phyloP scores from a whole-genome alignment of 1,140 invertebrate species.

The Wasmannia auropunctata region DNA sequence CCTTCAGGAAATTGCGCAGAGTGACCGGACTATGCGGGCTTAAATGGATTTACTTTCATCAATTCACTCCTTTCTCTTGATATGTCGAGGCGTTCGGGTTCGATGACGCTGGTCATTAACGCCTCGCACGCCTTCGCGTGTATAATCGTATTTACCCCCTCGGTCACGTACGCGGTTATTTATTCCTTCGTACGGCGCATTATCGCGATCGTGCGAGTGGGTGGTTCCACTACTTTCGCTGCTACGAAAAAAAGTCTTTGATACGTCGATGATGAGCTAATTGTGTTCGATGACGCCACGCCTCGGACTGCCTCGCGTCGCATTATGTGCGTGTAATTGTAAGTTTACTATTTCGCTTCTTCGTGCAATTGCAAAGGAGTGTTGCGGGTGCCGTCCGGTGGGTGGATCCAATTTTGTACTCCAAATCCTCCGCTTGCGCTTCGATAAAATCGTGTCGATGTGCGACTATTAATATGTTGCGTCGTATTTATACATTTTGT shows the following conservation, averaged over 20 bases:
- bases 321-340: constrained; percentile 16
- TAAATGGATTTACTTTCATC: constrained; percentile 1
- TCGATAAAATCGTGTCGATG: background rate
- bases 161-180: constrained; percentile 6
- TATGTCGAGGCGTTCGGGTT: background rate
- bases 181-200: background rate
- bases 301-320: background rate
- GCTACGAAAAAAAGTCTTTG: background rate
- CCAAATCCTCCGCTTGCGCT: background rate
- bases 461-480: constrained; percentile 26
- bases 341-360: background rate
- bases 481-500: constrained; percentile 20
- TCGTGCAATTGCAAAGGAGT: background rate
- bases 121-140: background rate
- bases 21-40: background rate
- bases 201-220: constrained; percentile 2
- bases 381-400: too few relatives aligned
- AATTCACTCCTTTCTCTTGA: background rate
- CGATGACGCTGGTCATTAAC: background rate
- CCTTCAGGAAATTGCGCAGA: background rate
- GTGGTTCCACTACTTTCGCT: constrained; percentile 38
- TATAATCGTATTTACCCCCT: background rate
- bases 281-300: constrained; percentile 20
- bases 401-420: constrained; percentile 22
- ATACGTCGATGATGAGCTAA: constrained; percentile 22